Evolutionary conservation across 2,888 invertebrate genomes (phyloP).

Genomic region (Hesperia comma): DNA sequence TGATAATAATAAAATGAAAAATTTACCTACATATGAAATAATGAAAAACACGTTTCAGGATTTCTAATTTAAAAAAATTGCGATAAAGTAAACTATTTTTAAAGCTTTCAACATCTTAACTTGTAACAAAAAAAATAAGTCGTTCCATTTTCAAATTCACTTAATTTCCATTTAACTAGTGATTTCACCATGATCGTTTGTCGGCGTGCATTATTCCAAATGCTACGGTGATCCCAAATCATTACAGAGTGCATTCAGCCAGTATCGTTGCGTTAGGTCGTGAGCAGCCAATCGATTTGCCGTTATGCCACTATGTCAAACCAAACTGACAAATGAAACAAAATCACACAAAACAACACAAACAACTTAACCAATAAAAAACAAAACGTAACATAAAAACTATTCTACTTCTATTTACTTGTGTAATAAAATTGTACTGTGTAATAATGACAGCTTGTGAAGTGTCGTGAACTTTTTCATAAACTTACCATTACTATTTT

Average conservation of each 20-base stretch:
- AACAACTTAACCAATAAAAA: slow-evolving; percentile 49
- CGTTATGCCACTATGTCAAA: slow-evolving; percentile 80
- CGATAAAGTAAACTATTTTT: too few relatives aligned
- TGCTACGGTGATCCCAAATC: slow-evolving; percentile 36
- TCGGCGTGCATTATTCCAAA: slow-evolving; percentile 15
- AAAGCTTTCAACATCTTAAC: too few relatives aligned
- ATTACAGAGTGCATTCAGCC: slow-evolving; percentile 54
- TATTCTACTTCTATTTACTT: slow-evolving; percentile 43
- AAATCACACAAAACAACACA: slow-evolving; percentile 35
- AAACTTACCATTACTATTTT: slow-evolving; percentile 35
- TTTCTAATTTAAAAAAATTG: too few relatives aligned
- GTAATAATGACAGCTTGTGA: slow-evolving; percentile 31
- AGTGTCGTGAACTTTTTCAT: slow-evolving; percentile 28
- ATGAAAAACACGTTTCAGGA: too few relatives aligned
- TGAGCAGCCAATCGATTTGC: slow-evolving; percentile 61
- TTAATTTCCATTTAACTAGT: too few relatives aligned
- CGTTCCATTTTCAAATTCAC: too few relatives aligned
- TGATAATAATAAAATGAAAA: too few relatives aligned
- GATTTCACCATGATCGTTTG: background rate
- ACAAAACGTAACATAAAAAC: slow-evolving; percentile 47
- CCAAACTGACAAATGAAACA: slow-evolving; percentile 51
- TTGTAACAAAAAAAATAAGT: too few relatives aligned
- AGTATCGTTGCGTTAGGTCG: slow-evolving; percentile 56
- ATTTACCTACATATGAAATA: too few relatives aligned
- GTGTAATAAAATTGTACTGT: slow-evolving; percentile 29